phyloP scores from a whole-genome alignment of 1,140 invertebrate genomes.

The Araneus ventricosus region DNA sequence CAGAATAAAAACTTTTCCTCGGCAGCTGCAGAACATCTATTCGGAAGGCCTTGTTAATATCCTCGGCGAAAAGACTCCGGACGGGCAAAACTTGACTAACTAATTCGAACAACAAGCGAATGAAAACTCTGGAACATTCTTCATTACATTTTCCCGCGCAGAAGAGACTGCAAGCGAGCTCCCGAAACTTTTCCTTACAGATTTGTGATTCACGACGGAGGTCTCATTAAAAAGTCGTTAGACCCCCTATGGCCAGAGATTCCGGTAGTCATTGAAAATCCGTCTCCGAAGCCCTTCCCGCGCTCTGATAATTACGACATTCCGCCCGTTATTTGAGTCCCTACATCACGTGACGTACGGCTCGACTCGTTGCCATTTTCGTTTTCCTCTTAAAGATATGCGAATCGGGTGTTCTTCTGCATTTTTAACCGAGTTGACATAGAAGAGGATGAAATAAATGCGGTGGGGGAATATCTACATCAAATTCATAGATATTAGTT shows the following conservation, averaged over 20 bases:
- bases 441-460: neutral
- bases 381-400: neutral
- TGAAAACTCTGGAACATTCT: slow-evolving; percentile 39
- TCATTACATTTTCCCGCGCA: slow-evolving; percentile 16
- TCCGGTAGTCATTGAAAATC: slow-evolving; percentile 27
- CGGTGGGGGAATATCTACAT: neutral
- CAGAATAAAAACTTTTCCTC: neutral
- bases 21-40: neutral
- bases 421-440: neutral
- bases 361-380: neutral
- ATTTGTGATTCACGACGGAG: slow-evolving; percentile 31
- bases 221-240: slow-evolving; percentile 53
- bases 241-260: neutral
- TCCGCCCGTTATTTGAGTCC: neutral
- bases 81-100: slow-evolving; percentile 16
- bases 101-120: slow-evolving; percentile 43
- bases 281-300: slow-evolving; percentile 2
- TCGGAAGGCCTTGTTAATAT: neutral
- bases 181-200: slow-evolving; percentile 1
- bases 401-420: neutral
- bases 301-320: slow-evolving; percentile 37
- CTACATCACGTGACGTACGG: neutral
- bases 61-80: neutral
- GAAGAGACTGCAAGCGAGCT: neutral
- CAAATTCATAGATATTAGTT: neutral